Conservation (phyloP, 2,113 vertebrate species). For the Cisticola juncidis region DNA sequence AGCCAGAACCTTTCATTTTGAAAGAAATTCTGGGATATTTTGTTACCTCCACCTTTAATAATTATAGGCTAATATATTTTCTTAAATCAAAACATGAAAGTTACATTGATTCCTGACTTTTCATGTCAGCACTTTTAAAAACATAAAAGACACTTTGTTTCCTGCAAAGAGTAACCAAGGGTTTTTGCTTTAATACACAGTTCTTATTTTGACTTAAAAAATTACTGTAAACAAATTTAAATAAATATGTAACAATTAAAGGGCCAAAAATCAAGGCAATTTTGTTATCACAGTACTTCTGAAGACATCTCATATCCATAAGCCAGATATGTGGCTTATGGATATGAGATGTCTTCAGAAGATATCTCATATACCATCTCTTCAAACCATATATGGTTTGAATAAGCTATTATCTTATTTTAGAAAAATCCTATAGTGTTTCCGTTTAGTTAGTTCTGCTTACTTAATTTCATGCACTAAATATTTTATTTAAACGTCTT, state of each 20-base stretch:
- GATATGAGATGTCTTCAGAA: too few relatives aligned
- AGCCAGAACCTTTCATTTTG: neutral
- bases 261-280: neutral
- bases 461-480: neutral
- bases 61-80: neutral
- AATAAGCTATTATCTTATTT: neutral
- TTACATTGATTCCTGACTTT: neutral
- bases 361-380: too few relatives aligned
- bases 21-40: neutral
- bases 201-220: neutral
- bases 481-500: neutral
- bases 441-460: neutral
- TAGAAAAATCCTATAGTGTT: neutral
- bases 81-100: neutral
- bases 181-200: neutral
- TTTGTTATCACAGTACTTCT: neutral
- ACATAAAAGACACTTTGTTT: neutral
- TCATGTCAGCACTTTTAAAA: neutral
- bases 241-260: neutral
- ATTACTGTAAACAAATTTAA: neutral
- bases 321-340: neutral
- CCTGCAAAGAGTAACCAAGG: neutral
- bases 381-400: too few relatives aligned
- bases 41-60: neutral
- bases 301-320: neutral